A percentile compares a stretch with the other conserved stretches of the same genome.
Conservation (phyloP, 2,113 vertebrate species). For the Himantopus leucocephalus region DNA sequence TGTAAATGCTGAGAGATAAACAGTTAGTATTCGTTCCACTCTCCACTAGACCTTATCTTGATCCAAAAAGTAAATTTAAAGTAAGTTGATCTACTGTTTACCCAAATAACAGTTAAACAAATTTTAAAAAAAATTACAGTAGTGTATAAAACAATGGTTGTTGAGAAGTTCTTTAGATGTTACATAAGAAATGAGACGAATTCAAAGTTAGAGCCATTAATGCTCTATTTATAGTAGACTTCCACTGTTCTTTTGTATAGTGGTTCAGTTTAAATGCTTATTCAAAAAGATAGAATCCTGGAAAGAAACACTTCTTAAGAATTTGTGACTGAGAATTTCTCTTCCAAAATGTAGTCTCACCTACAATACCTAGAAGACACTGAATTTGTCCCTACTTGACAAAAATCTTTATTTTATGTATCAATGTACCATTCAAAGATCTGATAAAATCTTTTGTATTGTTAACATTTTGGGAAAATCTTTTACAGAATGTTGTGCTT, state of each 20-base stretch:
- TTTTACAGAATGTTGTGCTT: not conserved
- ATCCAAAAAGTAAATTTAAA: conserved; percentile 38
- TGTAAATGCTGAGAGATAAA: conserved; percentile 37
- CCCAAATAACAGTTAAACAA: not conserved
- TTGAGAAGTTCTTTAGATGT: not conserved
- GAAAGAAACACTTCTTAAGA: not conserved
- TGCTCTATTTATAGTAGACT: not conserved
- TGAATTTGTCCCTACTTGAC: not conserved
- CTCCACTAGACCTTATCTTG: not conserved
- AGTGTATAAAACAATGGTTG: not conserved
- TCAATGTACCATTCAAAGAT: not conserved
- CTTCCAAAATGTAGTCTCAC: not conserved
- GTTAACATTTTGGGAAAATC: not conserved
- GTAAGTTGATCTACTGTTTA: conserved; percentile 14
- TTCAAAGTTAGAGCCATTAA: not conserved
- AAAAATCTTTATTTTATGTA: not conserved
- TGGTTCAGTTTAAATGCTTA: not conserved
- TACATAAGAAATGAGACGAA: not conserved
- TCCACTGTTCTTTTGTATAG: not conserved
- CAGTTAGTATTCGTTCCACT: conserved; percentile 27
- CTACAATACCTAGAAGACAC: not conserved
- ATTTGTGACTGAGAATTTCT: not conserved
- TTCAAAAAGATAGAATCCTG: not conserved
- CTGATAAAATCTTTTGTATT: not conserved
- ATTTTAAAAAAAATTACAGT: conserved; percentile 1